Conservation (phyloP, 2,888 invertebrate genomes). For the Tribolium freemani region DNA sequence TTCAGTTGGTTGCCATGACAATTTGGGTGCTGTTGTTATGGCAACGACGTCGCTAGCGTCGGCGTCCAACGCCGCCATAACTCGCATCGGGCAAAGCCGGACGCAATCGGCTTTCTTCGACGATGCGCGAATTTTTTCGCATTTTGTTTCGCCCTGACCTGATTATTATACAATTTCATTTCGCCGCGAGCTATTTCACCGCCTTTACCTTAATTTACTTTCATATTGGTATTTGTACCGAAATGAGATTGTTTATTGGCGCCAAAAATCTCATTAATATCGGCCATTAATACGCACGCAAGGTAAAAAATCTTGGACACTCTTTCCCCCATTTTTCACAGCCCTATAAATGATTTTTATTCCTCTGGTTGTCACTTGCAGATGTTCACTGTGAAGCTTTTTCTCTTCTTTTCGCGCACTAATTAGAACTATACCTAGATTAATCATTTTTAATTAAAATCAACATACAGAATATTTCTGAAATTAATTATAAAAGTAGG, state of each 20-base stretch:
- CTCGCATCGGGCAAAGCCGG: too few relatives aligned
- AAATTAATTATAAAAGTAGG: too few relatives aligned
- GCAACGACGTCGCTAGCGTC: conserved; percentile 55
- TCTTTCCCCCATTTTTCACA: neutral
- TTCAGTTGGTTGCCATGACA: conserved; percentile 61
- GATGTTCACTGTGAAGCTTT: neutral
- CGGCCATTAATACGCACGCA: neutral
- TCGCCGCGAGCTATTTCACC: conserved; percentile 36
- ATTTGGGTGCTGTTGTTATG: conserved; percentile 52
- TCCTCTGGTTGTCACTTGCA: neutral
- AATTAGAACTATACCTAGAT: neutral
- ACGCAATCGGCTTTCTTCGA: conserved; percentile 39
- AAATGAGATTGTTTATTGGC: conserved; percentile 19
- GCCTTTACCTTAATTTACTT: conserved; percentile 33
- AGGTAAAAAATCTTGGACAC: neutral
- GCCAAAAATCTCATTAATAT: neutral
- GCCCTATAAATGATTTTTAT: neutral
- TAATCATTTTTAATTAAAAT: neutral
- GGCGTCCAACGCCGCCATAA: conserved; percentile 42
- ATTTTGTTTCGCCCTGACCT: conserved; percentile 52
- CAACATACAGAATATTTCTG: too few relatives aligned
- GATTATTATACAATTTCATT: conserved; percentile 53
- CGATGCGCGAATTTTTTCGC: conserved; percentile 48
- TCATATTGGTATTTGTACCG: conserved; percentile 15
- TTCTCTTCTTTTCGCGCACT: neutral